These are phyloP conservation scores for Neotoxoptera formosana DNA, from an alignment of 1,140 invertebrate genomes.

Conservation along the genomic window DNA sequence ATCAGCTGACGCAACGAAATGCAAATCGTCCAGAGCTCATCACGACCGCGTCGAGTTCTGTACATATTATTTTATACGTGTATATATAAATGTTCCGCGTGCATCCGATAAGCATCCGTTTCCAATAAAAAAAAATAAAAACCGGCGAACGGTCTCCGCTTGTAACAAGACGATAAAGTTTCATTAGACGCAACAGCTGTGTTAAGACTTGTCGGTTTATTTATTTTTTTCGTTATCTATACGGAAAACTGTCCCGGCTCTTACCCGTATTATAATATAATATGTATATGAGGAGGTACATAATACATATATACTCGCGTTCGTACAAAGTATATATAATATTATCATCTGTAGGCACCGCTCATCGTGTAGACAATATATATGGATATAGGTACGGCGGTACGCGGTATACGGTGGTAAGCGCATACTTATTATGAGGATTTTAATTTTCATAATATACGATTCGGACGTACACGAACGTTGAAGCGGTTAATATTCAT, in stretches of 20 bases:
- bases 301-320: no score
- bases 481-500: background rate
- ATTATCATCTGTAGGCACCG: background rate
- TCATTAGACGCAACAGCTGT: slow-evolving; percentile 31
- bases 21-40: background rate
- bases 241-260: background rate
- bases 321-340: background rate
- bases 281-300: background rate
- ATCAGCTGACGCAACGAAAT: slow-evolving; percentile 3
- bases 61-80: background rate
- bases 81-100: slow-evolving; percentile 4
- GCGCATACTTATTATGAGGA: background rate
- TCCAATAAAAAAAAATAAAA: slow-evolving; percentile 1
- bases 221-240: background rate
- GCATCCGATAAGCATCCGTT: slow-evolving; percentile 36
- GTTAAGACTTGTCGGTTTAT: slow-evolving; percentile 1
- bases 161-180: slow-evolving; percentile 19
- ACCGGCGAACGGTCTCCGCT: background rate
- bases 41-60: background rate
- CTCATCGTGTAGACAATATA: no score
- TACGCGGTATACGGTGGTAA: no score
- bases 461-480: background rate
- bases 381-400: no score
- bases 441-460: background rate
- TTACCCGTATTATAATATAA: background rate